Evolutionary conservation across 2,888 invertebrate genomes (phyloP), one percentile per base, ranked within the genome.

Genomic region (Macrosoma leucophasiata): DNA sequence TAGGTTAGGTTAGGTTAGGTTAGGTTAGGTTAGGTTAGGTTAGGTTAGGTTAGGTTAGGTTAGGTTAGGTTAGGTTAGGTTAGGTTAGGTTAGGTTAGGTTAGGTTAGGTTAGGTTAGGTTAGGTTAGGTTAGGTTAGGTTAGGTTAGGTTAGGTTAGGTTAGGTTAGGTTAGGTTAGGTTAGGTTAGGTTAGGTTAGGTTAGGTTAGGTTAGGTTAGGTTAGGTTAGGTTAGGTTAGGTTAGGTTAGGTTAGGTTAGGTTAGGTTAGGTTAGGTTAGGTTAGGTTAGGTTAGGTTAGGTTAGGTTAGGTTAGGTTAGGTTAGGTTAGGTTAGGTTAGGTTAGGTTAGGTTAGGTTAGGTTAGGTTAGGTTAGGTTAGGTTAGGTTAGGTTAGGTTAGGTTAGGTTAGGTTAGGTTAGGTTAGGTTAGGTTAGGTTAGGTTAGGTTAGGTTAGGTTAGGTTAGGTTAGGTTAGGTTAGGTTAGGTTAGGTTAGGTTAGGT

Each of bases 381-480:
- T 22, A 22, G 22, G 22, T 22, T 22, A 22, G 22, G 22, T 22
- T 22, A 22, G 22, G 22, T 22, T 22, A 22, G 22, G 22, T 22
- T 22, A 22, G 22, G 22, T 22, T 22, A 22, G 22, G 22, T 22
- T 22, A 22, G 22, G 22, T 22, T 22, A 22, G 22, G 22, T 22
- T 22, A 22, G 22, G 22, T 22, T 22, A 22, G 22, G 22, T 22
- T 22, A 22, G 22, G 22, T 22, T 22, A 22, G 22, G 22, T 22
- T 22, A 22, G 22, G 22, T 22, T 22, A 41, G 38, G 41, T 41
- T 43, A 41, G 39, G 39, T 39, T 39, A 36, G 44, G 39, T 42
- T 39, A 42, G 44, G 41, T 44, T 44, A 39, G 44, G 44, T 40
- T 43, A 43, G 43, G 42, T 42, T 42, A 39, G 42, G 42, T 42